These are phyloP conservation scores for Takifugu bimaculatus DNA, from an alignment of 2,113 vertebrate species.

Conservation along the genomic window DNA sequence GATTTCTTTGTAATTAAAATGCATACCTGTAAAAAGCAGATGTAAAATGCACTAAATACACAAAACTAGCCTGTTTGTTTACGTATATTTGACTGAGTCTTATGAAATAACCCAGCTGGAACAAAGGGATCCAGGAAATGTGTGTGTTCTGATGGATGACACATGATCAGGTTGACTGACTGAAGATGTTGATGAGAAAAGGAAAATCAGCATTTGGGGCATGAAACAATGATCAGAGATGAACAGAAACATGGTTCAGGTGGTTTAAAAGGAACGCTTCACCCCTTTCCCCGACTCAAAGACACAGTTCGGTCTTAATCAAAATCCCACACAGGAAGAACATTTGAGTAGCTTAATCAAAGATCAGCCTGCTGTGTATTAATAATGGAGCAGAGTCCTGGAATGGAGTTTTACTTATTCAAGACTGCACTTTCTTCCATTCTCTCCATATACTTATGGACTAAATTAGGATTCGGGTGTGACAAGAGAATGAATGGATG, in stretches of 20 bases:
- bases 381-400: constrained; percentile 78
- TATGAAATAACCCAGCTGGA: too few species aligned
- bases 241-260: constrained; percentile 13
- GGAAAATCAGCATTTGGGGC: neutral
- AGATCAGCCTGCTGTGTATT: constrained; percentile 76
- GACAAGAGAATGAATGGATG: constrained; percentile 9
- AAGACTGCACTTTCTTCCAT: constrained; percentile 63
- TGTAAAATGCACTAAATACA: too few species aligned
- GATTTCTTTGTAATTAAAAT: too few species aligned
- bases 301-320: constrained; percentile 69
- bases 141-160: too few species aligned
- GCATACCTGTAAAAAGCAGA: too few species aligned
- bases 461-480: constrained; percentile 56
- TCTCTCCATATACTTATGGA: constrained; percentile 70
- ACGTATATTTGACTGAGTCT: too few species aligned
- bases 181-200: neutral
- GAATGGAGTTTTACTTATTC: constrained; percentile 84
- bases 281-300: constrained; percentile 55
- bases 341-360: constrained; percentile 78
- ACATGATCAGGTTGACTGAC: neutral
- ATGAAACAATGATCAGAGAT: neutral
- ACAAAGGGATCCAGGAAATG: too few species aligned
- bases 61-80: too few species aligned
- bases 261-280: constrained; percentile 27
- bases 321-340: constrained; percentile 77